Evolutionary conservation across 2,113 vertebrate species (phyloP), one percentile per base, ranked within the genome.

Genomic region (Toxostoma redivivum): DNA sequence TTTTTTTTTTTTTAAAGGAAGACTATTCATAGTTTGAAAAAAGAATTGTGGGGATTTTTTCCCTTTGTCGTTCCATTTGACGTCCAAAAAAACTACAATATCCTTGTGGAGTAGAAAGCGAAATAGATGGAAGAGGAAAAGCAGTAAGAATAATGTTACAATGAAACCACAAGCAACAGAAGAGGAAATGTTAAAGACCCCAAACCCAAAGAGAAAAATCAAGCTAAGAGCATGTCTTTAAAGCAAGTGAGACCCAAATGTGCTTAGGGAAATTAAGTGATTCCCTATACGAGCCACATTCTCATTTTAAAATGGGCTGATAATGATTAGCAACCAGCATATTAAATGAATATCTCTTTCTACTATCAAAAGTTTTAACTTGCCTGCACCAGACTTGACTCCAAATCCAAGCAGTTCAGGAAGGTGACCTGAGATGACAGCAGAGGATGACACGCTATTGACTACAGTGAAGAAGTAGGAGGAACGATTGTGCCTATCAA

Each of bases 1-100:
- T 82, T 89, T 97, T 95, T 94, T 95, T 95, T 95, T 95, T 95
- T 91, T 90, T 86, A 66, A 94, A 94, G 73, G 57, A 90, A 92
- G 93, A 96, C 97, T 97, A 97, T 97, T 97, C 97, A 97, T 96
- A 96, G 91, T 93, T 94, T 95, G 81, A 96, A 97, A 96, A 97
- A 97, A 97, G 94, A 91, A 97, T 96, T 86, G 91, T n/a, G 51
- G 91, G 95, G 90, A 92, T 95, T 97, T 97, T 95, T 97, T 96
- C 47, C 81, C 90, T 97, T 97, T 97, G 93, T 97, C 91, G 16
- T 97, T 95, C 96, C 95, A 96, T 95, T 92, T 97, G 94, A 95
- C 96, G 4, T 96, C 97, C 92, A 95, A 97, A 97, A 95, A 97
- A 97, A 53, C 96, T 96, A 95, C 86, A 96, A 95, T 91, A 73